Evolutionary conservation across 2,113 vertebrate species (phyloP), one percentile per base, ranked within the genome.

Genomic region (Corythoichthys haematopterus): DNA sequence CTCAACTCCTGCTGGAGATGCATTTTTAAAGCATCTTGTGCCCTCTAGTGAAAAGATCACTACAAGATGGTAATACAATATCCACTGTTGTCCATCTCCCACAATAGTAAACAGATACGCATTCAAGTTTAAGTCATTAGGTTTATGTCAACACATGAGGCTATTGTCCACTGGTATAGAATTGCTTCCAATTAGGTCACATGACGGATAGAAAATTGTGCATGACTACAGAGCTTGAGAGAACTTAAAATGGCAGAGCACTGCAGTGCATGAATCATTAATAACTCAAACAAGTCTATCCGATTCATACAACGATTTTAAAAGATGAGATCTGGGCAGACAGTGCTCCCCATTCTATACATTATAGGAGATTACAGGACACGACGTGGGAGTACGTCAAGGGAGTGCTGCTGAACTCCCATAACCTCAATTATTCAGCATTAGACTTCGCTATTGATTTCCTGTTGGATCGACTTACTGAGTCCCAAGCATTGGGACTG

Each of bases 341-440:
- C 70, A 51, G 66, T 76, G 20, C 13, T 15, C 74, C 71, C 73
- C 73, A 48, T 80, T 73, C 79, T 56, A 64, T 75, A 71, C 80
- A 80, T 87, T 70, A 81, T 73, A 69, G 71, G 74, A 81, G 74
- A 80, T 75, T 83, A 81, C 74, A 68, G 55, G 57, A 65, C 35
- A 48, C 69, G 66, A 51, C 43, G 67, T 69, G 75, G 76, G 78
- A 78, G 78, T 68, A 70, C 10, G 84, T 83, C 72, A 74, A 77
- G 88, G 85, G 87, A 89, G 77, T 57, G 80, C 80, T 70, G 77
- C 84, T 86, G 89, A 91, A 89, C 90, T 90, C 87, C 88, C 86
- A 76, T 90, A 90, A 91, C 87, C 88, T 89, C 90, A 91, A 92
- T 92, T 92, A 92, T 92, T 92, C 89, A 91, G 85, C 89, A 92